Evolutionary conservation across 2,797 vertebrate genomes (phyloP), one percentile per base, ranked within the genome.

Genomic region (Notolabrus celidotus): DNA sequence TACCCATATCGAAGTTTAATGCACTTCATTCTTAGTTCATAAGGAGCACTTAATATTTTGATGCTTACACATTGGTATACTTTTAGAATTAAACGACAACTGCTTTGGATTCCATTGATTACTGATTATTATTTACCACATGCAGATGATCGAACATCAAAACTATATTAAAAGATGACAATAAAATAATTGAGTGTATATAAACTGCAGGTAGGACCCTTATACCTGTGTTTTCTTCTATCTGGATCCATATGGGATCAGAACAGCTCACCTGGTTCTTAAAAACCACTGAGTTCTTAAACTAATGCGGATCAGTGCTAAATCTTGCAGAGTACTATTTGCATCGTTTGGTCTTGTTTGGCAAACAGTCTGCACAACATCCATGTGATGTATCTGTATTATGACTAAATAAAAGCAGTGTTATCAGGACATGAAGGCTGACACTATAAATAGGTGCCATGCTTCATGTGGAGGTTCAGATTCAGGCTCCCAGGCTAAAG

Each of bases 381-480:
- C 50, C 60, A 49, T 71, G 56, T 67, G 53, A 54, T 67, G 34
- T 38, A 22, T 63, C 59, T 58, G 62, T 85, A 69, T 84, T 76
- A 51, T 81, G 65, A 38, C 73, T 81, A 79, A 84, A 83, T 80
- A 69, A 63, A 84, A 69, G 43, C 22, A 33, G 33, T 33, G 57
- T 31, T 62, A 16, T 64, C 31, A 47, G 17, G 74, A 56, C 27
- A 15, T 65, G 56, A 62, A 42, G 33, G 72, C 34, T 78, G 65
- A 64, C 41, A 53, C 77, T 80, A 58, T 77, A 79, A 89, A 89
- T 60, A 74, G 60, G 42, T 31, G 3, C 45, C 15, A 55, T 54
- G 67, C 45, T 50, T 75, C 58, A 47, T 27, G 29, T 61, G 29
- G 42, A 54, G 17, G 7, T 43, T 71, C 19, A 20, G 20, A 29